Conservation (phyloP, 2,113 vertebrate genomes). For the Centropus bengalensis region DNA sequence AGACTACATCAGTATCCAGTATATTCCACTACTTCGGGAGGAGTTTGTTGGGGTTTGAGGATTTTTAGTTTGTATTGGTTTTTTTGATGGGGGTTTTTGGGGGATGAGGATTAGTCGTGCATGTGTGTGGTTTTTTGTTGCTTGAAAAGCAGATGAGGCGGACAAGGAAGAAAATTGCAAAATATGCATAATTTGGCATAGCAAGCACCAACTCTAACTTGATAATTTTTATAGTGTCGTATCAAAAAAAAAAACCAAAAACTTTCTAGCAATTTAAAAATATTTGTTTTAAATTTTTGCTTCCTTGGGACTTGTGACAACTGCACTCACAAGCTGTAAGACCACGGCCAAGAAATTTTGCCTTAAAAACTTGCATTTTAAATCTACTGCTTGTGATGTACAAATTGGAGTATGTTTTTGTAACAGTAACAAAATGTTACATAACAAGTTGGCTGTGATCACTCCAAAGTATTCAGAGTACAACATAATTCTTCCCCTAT, state of each 20-base stretch:
- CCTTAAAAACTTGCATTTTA: neutral
- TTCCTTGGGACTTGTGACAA: neutral
- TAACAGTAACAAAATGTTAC: neutral
- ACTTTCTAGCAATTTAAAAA: neutral
- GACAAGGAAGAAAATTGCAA: neutral
- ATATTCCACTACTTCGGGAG: neutral
- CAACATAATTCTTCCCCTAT: neutral
- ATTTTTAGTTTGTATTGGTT: accelerated
- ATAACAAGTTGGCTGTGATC: neutral
- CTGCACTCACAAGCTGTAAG: neutral
- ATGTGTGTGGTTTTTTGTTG: neutral
- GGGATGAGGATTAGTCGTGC: too few relatives aligned
- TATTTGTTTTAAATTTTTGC: neutral
- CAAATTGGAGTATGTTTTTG: neutral
- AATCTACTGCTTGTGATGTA: neutral
- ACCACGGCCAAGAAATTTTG: neutral
- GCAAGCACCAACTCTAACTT: neutral
- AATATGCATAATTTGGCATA: neutral
- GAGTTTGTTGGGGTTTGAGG: accelerated
- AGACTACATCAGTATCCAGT: neutral
- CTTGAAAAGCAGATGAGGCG: neutral
- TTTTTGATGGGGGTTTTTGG: too few relatives aligned
- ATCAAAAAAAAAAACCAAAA: accelerated
- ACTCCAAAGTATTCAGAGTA: neutral
- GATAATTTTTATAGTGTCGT: neutral